A percentile compares a stretch with the other conserved stretches of the same genome.
phyloP scores from a whole-genome alignment of 2,888 invertebrate species.

The Coleophora flavipennella region DNA sequence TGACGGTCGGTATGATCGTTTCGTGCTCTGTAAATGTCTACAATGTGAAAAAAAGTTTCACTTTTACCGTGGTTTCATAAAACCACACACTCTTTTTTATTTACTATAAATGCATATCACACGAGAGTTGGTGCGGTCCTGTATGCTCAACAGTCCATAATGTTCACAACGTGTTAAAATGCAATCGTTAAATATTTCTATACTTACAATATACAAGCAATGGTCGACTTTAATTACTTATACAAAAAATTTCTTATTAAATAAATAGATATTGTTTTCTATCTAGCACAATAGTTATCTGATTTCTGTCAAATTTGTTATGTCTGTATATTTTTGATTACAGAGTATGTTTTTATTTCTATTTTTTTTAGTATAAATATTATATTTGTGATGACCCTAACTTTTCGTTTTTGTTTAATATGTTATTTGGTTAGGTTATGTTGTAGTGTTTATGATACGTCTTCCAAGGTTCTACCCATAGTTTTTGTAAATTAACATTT shows the following conservation, averaged over 20 bases:
- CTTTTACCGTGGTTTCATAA: too few relatives aligned
- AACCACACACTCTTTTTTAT: too few relatives aligned
- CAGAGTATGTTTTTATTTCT: constrained; percentile 33
- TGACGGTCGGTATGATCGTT: too few relatives aligned
- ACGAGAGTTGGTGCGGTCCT: constrained; percentile 16
- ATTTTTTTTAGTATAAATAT: constrained; percentile 19
- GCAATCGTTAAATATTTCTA: neutral
- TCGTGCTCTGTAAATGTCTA: too few relatives aligned
- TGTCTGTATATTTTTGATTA: constrained; percentile 64
- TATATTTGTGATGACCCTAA: constrained; percentile 11
- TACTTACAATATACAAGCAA: neutral
- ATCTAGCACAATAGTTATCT: constrained; percentile 11
- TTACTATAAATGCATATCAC: constrained; percentile 29
- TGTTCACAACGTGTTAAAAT: constrained; percentile 9
- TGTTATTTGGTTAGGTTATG: constrained; percentile 18
- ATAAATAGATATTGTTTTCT: constrained; percentile 4
- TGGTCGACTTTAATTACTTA: constrained; percentile 9
- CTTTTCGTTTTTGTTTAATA: constrained; percentile 18
- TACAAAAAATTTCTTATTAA: constrained; percentile 1
- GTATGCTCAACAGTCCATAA: constrained; percentile 44
- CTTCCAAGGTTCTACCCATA: constrained; percentile 43
- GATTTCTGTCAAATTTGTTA: constrained; percentile 21
- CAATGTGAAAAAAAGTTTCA: too few relatives aligned
- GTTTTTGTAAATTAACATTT: constrained; percentile 30
- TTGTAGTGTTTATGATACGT: constrained; percentile 42